phyloP scores from a whole-genome alignment of 2,888 invertebrate genomes.

The Tiliacea aurago region DNA sequence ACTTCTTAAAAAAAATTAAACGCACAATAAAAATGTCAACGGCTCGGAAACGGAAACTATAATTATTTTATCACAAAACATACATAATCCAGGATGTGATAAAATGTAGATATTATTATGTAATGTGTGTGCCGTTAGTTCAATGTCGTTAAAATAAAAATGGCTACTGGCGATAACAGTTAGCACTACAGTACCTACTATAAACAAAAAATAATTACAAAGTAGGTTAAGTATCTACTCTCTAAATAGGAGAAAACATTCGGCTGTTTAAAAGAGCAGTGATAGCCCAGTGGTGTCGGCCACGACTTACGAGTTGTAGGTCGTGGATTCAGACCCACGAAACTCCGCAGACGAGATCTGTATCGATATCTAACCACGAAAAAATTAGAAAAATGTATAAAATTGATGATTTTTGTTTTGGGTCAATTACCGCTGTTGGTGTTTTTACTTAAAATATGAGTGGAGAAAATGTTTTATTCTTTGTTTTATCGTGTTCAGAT shows the following conservation, averaged over 20 bases:
- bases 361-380: too few species aligned
- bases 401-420: too few species aligned
- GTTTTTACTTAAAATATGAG: too few species aligned
- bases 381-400: too few species aligned
- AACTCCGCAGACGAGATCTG: too few species aligned
- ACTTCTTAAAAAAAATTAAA: background rate
- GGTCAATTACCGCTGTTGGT: too few species aligned
- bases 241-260: background rate
- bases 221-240: background rate
- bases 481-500: too few species aligned
- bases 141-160: slow-evolving; percentile 33
- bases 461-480: too few species aligned
- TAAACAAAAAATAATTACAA: background rate
- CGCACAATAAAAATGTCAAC: background rate
- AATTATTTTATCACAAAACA: background rate
- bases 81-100: slow-evolving; percentile 29
- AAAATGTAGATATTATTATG: slow-evolving; percentile 9
- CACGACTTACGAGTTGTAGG: too few species aligned
- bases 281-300: too few species aligned
- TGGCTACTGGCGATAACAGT: slow-evolving; percentile 25
- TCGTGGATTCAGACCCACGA: too few species aligned
- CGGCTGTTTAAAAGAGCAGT: background rate
- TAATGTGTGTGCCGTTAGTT: slow-evolving; percentile 27
- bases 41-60: background rate
- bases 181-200: background rate